Base-by-base conservation (phyloP, 1,140 invertebrate species). In the Ganaspis sp. region DNA sequence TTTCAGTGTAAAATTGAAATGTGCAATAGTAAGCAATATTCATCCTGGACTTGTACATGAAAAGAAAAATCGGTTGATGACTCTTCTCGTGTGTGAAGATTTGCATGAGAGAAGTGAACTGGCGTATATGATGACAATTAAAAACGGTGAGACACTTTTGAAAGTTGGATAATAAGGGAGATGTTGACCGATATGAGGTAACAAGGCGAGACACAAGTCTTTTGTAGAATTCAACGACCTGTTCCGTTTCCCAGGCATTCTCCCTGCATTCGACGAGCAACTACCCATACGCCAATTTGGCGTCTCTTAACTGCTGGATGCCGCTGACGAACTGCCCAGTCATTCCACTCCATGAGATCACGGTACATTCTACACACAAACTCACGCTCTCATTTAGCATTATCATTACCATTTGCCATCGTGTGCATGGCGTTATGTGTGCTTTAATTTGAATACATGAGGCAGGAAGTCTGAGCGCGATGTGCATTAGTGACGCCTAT, bases 381-480 rank as follows among this genome's bases (percentile, higher is more conserved):
- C 69, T 69, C 19, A 45, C 76, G 69, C 70, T 83, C 77, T 78
- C 81, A 49, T 80, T 82, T 82, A 75, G 23, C 58, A 82, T 81
- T 80, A 81, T 79, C 78, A 81, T 83, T 81, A 81, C 79, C 76
- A 78, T 76, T 29, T 72, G 77, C 23, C 78, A 79, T 79, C 73
- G 29, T 29, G 53, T 34, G n/a, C n/a, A n/a, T n/a, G 64, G 58
- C 15, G 58, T 64, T 29, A 29, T 64, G 58, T 70, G 75, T 78
- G 78, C 79, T 79, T 82, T 78, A 84, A 84, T 84, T 84, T 84
- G 83, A 82, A 84, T 84, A 84, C 81, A 82, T 79, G 78, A 84
- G 79, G 77, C 83, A 84, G 83, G 81, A 84, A 84, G 83, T 80
- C 74, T 15, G 38, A 75, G 76, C 29, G 64, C 75, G 77, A 70